Conservation (phyloP, 2,113 vertebrate species). For the Sisor rabdophorus region DNA sequence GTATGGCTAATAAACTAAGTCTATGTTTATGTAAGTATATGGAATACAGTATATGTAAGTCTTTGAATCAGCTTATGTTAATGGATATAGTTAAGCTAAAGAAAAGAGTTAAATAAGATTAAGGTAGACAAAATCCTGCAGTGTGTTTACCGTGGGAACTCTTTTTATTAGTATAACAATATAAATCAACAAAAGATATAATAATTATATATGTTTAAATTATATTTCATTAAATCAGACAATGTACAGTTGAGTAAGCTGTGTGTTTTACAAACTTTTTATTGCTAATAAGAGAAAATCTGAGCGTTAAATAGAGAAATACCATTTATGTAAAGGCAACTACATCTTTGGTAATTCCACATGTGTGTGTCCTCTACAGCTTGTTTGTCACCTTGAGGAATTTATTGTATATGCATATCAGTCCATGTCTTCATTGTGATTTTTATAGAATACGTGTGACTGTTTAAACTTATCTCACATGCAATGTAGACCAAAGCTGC, state of each 20-base stretch:
- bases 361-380: conserved; percentile 5
- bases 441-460: neutral
- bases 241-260: conserved; percentile 41
- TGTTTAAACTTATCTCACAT: neutral
- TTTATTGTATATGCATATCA: neutral
- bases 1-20: neutral
- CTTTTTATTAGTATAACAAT: neutral
- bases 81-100: neutral
- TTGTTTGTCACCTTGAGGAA: conserved; percentile 25
- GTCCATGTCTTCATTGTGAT: conserved; percentile 17
- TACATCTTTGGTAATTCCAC: conserved; percentile 10
- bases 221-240: conserved; percentile 13
- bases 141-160: neutral
- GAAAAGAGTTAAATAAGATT: neutral
- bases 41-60: neutral
- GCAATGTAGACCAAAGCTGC: neutral
- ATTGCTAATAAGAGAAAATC: conserved; percentile 7
- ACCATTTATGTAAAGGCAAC: conserved; percentile 1
- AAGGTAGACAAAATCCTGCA: neutral
- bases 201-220: neutral
- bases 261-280: conserved; percentile 10
- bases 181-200: neutral
- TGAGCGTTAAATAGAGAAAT: neutral
- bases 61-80: conserved; percentile 1
- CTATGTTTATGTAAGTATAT: no score